Percentiles rank a stretch among this genome's conserved stretches.
These are phyloP conservation scores for Xerus rutilus DNA, from an alignment of 2,797 vertebrate genomes.

Conservation along the genomic window DNA sequence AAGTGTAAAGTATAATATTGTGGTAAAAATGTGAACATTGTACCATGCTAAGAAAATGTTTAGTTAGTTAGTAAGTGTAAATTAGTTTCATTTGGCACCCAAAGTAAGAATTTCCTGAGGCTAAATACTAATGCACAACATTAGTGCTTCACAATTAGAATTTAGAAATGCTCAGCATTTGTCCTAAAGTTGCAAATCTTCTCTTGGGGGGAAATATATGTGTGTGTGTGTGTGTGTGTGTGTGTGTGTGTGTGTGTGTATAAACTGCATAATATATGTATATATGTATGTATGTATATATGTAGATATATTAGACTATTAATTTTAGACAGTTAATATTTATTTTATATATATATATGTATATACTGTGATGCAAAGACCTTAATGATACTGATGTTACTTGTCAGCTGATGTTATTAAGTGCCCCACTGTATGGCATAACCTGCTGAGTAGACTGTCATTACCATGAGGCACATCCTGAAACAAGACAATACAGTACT, in stretches of 20 bases:
- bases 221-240: no score
- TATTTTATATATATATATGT: no score
- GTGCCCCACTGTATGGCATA: conserved; percentile 21
- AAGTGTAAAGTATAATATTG: conserved; percentile 68
- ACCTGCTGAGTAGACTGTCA: conserved; percentile 60
- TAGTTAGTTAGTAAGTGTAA: conserved; percentile 78
- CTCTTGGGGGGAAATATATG: not conserved
- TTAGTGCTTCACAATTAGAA: conserved; percentile 75
- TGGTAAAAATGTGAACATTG: conserved; percentile 67
- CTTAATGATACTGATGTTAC: conserved; percentile 66
- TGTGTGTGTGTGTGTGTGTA: no score
- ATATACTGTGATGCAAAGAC: not conserved
- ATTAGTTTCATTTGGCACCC: conserved; percentile 80
- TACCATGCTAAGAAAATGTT: conserved; percentile 75
- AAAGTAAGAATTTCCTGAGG: conserved; percentile 76
- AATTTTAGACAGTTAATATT: no score
- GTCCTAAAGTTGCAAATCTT: conserved; percentile 67
- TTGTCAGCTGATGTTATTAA: conserved; percentile 65
- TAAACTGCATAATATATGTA: not conserved
- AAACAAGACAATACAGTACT: not conserved
- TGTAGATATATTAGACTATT: no score
- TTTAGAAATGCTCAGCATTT: conserved; percentile 69
- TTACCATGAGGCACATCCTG: conserved; percentile 48
- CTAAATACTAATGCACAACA: conserved; percentile 69
- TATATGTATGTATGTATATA: no score